Percentiles rank a stretch among this genome's conserved stretches.
phyloP scores from a whole-genome alignment of 1,140 invertebrate species.

The Geopemphigus sp. region DNA sequence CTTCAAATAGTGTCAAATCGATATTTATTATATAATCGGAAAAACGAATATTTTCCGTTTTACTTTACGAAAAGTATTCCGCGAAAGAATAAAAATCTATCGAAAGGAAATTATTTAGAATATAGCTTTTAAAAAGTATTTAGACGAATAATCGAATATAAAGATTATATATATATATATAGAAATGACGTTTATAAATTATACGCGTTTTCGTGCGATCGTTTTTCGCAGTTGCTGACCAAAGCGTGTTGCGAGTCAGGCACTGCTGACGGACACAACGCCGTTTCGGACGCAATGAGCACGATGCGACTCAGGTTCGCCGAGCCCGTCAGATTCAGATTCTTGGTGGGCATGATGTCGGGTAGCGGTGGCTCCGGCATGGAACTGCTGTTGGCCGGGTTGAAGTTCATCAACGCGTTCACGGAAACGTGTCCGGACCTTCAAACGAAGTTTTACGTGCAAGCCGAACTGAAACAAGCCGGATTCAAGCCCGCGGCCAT shows the following conservation, averaged over 20 bases:
- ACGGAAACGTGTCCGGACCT: slow-evolving; percentile 70
- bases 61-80: no score
- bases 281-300: slow-evolving; percentile 85
- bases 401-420: slow-evolving; percentile 82
- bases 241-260: slow-evolving; percentile 71
- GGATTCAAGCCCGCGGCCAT: slow-evolving; percentile 72
- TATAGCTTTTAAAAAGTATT: no score
- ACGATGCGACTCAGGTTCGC: slow-evolving; percentile 83
- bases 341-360: slow-evolving; percentile 82
- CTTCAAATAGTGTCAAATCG: no score
- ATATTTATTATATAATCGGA: no score
- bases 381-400: slow-evolving; percentile 75
- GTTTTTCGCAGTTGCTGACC: slow-evolving; percentile 67
- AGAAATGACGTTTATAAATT: no score
- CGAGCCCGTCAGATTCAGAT: slow-evolving; percentile 86
- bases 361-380: slow-evolving; percentile 59
- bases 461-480: slow-evolving; percentile 82
- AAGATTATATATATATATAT: no score
- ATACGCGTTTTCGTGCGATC: background rate
- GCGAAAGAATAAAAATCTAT: no score
- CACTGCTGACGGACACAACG: slow-evolving; percentile 66
- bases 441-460: slow-evolving; percentile 80
- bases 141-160: no score
- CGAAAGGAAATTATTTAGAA: no score
- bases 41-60: no score